phyloP scores from a whole-genome alignment of 2,888 invertebrate genomes.

The Scaptomyza tumidula region DNA sequence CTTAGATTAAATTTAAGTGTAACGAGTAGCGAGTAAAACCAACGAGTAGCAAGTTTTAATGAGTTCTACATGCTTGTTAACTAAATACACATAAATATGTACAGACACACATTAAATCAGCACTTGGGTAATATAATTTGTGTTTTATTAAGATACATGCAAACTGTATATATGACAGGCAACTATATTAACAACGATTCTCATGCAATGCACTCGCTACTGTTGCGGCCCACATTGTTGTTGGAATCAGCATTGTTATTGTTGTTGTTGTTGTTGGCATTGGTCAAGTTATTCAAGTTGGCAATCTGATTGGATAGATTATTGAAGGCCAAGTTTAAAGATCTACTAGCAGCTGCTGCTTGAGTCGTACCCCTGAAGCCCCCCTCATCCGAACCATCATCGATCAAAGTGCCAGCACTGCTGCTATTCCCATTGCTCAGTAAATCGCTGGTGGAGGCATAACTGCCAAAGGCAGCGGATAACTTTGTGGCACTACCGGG shows the following conservation, averaged over 20 bases:
- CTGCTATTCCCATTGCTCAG: conserved; percentile 70
- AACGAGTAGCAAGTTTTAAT: conserved; percentile 15
- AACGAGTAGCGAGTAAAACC: conserved; percentile 13
- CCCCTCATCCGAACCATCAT: conserved; percentile 61
- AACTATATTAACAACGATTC: conserved; percentile 69
- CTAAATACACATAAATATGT: conserved; percentile 42
- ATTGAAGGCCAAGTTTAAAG: conserved; percentile 63
- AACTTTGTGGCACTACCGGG: conserved; percentile 32
- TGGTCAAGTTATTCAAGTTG: conserved; percentile 65
- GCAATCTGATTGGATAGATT: conserved; percentile 69
- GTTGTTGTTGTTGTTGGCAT: conserved; percentile 53
- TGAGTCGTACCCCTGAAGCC: conserved; percentile 49
- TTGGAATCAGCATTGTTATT: conserved; percentile 63
- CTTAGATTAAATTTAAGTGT: not conserved
- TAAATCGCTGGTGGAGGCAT: conserved; percentile 69
- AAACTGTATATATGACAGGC: conserved; percentile 8
- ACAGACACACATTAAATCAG: conserved; percentile 32
- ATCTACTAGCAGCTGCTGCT: conserved; percentile 63
- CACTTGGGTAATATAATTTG: conserved; percentile 1
- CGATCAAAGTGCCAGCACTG: conserved; percentile 75
- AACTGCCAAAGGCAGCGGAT: conserved; percentile 41
- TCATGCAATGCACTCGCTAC: conserved; percentile 82
- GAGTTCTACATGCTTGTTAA: conserved; percentile 50
- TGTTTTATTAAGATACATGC: conserved; percentile 39
- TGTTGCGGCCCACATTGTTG: conserved; percentile 72